These are phyloP conservation scores for Drosophila anceps DNA, from an alignment of 2,888 invertebrate genomes.

Conservation along the genomic window DNA sequence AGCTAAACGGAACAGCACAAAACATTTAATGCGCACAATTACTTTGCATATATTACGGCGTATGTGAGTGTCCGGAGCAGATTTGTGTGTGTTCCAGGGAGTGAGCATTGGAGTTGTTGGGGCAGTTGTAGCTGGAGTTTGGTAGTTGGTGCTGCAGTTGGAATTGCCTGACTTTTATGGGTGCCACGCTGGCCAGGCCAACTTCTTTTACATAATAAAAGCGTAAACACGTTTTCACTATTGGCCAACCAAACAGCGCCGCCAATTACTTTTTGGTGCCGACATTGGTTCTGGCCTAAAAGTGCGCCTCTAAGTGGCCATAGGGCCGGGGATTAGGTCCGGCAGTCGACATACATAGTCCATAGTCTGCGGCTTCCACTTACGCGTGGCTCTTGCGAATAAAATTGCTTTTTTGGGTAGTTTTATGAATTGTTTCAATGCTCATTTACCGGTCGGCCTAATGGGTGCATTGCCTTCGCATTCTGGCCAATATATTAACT, in stretches of 20 bases:
- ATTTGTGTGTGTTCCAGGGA: constrained; percentile 42
- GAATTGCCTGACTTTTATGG: constrained; percentile 49
- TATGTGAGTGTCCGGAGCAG: constrained; percentile 46
- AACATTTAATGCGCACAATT: constrained; percentile 75
- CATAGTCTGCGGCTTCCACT: constrained; percentile 32
- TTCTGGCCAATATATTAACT: constrained; percentile 30
- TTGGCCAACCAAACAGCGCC: constrained; percentile 53
- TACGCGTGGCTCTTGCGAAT: constrained; percentile 65
- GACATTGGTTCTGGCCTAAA: constrained; percentile 18
- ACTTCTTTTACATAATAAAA: constrained; percentile 76
- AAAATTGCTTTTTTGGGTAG: constrained; percentile 66
- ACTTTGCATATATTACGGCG: constrained; percentile 75
- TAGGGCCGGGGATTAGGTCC: constrained; percentile 7
- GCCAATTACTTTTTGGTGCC: constrained; percentile 70
- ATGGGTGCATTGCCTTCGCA: constrained; percentile 73
- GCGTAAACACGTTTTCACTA: constrained; percentile 80
- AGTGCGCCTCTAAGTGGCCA: constrained; percentile 43
- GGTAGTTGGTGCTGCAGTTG: constrained; percentile 6
- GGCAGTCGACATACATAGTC: background rate
- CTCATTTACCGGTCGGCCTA: constrained; percentile 76
- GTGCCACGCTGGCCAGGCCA: constrained; percentile 1
- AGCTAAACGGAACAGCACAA: constrained; percentile 44
- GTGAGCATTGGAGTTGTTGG: constrained; percentile 5
- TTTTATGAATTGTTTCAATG: constrained; percentile 80
- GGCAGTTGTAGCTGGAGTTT: constrained; percentile 5